phyloP scores from a whole-genome alignment of 2,113 vertebrate genomes.

The Halcyon malimbica region DNA sequence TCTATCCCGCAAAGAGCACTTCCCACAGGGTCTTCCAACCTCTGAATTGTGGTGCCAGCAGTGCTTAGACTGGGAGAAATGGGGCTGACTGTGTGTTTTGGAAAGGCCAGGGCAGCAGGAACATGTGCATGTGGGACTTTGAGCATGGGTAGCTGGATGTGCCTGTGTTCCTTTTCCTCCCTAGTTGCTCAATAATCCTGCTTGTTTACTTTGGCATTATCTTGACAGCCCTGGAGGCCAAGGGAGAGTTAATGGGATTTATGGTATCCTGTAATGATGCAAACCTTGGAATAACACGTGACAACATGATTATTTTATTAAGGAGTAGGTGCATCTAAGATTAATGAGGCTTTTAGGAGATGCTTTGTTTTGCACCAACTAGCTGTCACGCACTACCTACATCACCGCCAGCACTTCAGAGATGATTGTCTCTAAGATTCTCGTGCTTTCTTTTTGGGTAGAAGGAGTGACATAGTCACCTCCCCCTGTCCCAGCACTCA shows the following conservation, averaged over 20 bases:
- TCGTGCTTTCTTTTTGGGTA: neutral
- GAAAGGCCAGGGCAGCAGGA: neutral
- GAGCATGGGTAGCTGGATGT: neutral
- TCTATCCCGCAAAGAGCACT: neutral
- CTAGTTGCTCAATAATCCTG: neutral
- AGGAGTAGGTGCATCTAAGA: neutral
- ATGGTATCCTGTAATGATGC: neutral
- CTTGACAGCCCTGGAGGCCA: neutral
- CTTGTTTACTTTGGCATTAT: neutral
- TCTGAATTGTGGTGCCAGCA: accelerated
- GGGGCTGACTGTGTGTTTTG: neutral
- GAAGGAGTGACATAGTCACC: neutral
- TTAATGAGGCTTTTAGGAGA: neutral
- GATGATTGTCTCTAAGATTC: neutral
- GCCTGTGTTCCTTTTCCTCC: neutral
- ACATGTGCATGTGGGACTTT: neutral
- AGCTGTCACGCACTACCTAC: neutral
- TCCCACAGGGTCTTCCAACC: neutral
- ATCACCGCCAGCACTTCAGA: neutral
- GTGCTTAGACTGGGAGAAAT: neutral
- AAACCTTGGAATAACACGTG: neutral
- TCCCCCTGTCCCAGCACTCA: neutral
- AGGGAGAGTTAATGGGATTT: neutral
- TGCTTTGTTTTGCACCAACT: neutral
- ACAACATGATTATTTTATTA: neutral